These are phyloP conservation scores for Ornithoptera alexandrae DNA, from an alignment of 2,888 invertebrate genomes.

Conservation along the genomic window DNA sequence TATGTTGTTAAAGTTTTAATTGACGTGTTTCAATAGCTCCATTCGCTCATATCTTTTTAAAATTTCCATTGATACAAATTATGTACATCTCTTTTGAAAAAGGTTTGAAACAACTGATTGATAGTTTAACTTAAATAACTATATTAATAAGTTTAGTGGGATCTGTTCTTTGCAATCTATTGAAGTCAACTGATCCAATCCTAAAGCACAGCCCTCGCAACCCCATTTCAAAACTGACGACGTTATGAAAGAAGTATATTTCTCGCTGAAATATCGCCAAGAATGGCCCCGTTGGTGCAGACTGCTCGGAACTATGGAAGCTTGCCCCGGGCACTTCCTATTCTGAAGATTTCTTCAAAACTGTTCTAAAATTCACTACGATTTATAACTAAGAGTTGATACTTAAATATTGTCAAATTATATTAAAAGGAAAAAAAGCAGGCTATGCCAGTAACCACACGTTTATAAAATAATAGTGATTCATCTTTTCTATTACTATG, in stretches of 20 bases:
- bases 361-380: slow-evolving; percentile 26
- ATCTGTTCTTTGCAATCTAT: background rate
- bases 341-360: slow-evolving; percentile 25
- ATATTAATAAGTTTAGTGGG: background rate
- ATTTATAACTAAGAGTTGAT: slow-evolving; percentile 23
- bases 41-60: too few species aligned
- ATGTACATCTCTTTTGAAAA: too few species aligned
- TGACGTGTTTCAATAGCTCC: too few species aligned
- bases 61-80: too few species aligned
- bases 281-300: slow-evolving; percentile 13
- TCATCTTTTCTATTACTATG: too few species aligned
- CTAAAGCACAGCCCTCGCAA: slow-evolving; percentile 10
- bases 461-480: too few species aligned
- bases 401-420: background rate
- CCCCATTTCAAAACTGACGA: slow-evolving; percentile 24
- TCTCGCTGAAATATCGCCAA: slow-evolving; percentile 14
- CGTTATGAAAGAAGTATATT: slow-evolving; percentile 23
- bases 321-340: slow-evolving; percentile 25
- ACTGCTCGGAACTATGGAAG: slow-evolving; percentile 19
- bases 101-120: background rate
- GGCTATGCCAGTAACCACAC: too few species aligned
- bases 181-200: slow-evolving; percentile 7
- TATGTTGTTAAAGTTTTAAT: background rate
- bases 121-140: background rate
- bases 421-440: background rate